Evolutionary conservation across 2,113 vertebrate species (phyloP), one percentile per base, ranked within the genome.

Genomic region (Urocynchramus pylzowi): DNA sequence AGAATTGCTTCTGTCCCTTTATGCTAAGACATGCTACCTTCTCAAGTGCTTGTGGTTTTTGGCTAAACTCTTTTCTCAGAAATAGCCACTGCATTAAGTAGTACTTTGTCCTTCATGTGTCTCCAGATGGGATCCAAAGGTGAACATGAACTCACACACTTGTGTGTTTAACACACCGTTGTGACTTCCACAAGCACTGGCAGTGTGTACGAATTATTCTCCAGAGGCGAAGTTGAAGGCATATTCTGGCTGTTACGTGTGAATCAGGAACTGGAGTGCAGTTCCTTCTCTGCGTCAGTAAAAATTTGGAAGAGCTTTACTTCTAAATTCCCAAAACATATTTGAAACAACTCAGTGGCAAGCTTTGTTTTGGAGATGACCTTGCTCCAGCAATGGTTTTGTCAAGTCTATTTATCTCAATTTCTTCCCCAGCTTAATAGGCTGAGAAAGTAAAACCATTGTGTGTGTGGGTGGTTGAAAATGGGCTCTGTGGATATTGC

Each of bases 351-450:
- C 64, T 92, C 84, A 87, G 95, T 92, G 91, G 94, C 93, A 95
- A 88, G 60, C 93, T 93, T 93, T 97, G 94, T 94, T 97, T 96
- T 96, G 83, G 85, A 96, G 93, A 78, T 94, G 88, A 80, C 89
- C 50, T 90, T 0, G 0, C 53, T 96, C 92, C 86, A 95, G 73
- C 56, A 90, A 27, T 67, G 80, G 73, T 67, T 95, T 92, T 95
- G 92, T 95, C 13, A 6, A 84, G 50, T 84, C 85, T 96, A 88
- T 96, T 96, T 97, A 95, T 96, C 60, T 52, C 56, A 45, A 14
- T 91, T 94, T 82, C 71, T 93, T 86, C 80, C 11, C 67, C 7
- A 35, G 80, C 52, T 91, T 94, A 90, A 78, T 71, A 78, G 83
- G 37, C 95, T 92, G 92, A 96, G 96, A 92, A 93, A 95, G 71